Evolutionary conservation across 2,888 invertebrate species (phyloP), one percentile per base, ranked within the genome.

Genomic region (Metopia argyrocephala): DNA sequence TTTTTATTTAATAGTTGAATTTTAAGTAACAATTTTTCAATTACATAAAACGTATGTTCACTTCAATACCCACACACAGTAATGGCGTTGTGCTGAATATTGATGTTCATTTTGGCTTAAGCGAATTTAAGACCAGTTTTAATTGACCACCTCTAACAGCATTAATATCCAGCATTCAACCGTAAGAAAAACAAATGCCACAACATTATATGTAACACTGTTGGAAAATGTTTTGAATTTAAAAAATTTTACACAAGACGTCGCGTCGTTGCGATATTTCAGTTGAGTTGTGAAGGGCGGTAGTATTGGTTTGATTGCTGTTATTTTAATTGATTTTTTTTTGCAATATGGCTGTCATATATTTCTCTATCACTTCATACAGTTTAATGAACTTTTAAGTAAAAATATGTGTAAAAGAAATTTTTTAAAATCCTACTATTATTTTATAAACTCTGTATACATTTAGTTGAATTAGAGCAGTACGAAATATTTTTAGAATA

Each of bases 1-100:
- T 78, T 80, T 75, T 38, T 62, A 31, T 48, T 66, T 56, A 52
- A 20, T 74, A 76, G 70, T 54, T 62, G 31, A 54, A 61, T 56
- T 59, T 25, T 54, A 76, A 76, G 31, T 54, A 69, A 76, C 68
- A 54, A 54, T 78, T 74, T 68, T 74, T 64, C 79, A 62, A 76
- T 81, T 81, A 78, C 56, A 38, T 81, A 78, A 81, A 54, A 61
- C 38, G 56, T 56, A 46, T 27, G 15, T 27, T 59, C 5, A 12
- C 27, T n/a, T 27, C 18, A 45, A 46, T 31, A 66, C n/a, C 27
- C 48, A 54, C 21, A 61, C 23, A 46, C 12, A 38, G 54, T 65
- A 65, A 69, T 70, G 59, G 57, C 52, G 50, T 76, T 52, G 50
- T 50, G 57, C 54, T 50, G n/a, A n/a, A n/a, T 48, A 5, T n/a